Percentiles rank a stretch among this genome's conserved stretches.
phyloP scores from a whole-genome alignment of 2,797 vertebrate species.

The Lithobates sylvaticus region DNA sequence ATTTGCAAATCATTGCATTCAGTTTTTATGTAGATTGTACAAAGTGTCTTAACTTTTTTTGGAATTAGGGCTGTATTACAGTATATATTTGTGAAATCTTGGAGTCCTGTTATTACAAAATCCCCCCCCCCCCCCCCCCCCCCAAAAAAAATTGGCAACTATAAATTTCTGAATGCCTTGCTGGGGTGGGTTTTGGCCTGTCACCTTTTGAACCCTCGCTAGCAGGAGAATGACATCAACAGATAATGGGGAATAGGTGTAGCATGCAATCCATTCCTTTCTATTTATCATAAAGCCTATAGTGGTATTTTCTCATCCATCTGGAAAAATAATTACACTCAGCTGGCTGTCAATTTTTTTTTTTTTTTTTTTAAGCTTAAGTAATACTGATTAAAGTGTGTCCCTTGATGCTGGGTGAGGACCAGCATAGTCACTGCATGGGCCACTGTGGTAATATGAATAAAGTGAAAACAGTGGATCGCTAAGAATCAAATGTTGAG shows the following conservation, averaged over 20 bases:
- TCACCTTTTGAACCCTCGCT: constrained; percentile 32
- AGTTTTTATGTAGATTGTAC: no score
- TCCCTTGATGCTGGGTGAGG: neutral
- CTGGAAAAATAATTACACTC: constrained; percentile 61
- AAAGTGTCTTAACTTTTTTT: no score
- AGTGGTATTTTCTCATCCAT: constrained; percentile 61
- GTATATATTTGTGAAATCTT: no score
- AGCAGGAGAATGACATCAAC: constrained; percentile 17
- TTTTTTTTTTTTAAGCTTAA: neutral
- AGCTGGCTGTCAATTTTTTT: constrained; percentile 23
- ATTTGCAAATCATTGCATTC: no score
- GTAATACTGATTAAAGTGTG: neutral
- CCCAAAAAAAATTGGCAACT: neutral
- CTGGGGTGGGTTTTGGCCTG: constrained; percentile 1
- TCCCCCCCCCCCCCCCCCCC: no score
- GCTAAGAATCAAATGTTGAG: no score
- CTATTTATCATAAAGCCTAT: constrained; percentile 14
- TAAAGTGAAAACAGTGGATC: no score
- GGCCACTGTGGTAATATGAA: neutral
- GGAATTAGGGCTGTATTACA: no score
- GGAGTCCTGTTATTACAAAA: neutral
- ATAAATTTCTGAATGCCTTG: constrained; percentile 7
- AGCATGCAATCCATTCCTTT: neutral
- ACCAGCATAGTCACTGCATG: neutral
- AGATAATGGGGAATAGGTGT: constrained; percentile 40